Evolutionary conservation across 2,888 invertebrate species (phyloP).

Genomic region (Clistopyga incitator): DNA sequence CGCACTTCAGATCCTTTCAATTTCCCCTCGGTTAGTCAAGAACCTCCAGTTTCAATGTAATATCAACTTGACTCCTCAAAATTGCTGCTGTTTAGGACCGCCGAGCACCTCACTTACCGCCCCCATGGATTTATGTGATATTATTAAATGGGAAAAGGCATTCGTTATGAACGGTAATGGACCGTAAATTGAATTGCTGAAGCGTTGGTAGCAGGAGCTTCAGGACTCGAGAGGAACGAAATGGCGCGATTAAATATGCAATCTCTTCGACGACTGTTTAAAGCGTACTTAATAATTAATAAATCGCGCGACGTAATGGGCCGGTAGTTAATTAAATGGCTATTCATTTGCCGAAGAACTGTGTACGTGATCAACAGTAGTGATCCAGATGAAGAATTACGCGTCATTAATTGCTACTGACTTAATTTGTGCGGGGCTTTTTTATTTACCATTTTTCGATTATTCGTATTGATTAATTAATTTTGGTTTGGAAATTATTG

Average conservation of each 20-base stretch:
- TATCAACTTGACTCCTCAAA: not conserved
- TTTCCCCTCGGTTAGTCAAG: too few species aligned
- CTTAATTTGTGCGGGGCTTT: not conserved
- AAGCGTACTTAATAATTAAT: not conserved
- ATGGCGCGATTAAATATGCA: conserved; percentile 1
- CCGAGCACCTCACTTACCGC: not conserved
- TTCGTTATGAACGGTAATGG: conserved; percentile 22
- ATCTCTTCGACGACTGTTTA: not conserved
- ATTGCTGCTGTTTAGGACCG: not conserved
- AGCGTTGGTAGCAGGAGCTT: not conserved
- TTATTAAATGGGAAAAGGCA: conserved; percentile 3
- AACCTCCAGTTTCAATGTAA: not conserved
- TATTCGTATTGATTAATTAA: too few species aligned
- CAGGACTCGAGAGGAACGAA: not conserved
- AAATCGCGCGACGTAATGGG: not conserved
- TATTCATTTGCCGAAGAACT: not conserved
- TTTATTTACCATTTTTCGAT: too few species aligned
- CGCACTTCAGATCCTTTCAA: not conserved
- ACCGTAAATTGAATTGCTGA: conserved; percentile 16
- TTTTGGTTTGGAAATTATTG: too few species aligned
- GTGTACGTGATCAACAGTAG: not conserved
- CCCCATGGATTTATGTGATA: not conserved
- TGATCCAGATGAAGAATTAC: not conserved
- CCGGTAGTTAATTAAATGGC: not conserved
- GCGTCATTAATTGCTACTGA: not conserved